A percentile compares a stretch with the other conserved stretches of the same genome.
Conservation (phyloP, 2,113 vertebrate genomes). For the Ochotona curzoniae region DNA sequence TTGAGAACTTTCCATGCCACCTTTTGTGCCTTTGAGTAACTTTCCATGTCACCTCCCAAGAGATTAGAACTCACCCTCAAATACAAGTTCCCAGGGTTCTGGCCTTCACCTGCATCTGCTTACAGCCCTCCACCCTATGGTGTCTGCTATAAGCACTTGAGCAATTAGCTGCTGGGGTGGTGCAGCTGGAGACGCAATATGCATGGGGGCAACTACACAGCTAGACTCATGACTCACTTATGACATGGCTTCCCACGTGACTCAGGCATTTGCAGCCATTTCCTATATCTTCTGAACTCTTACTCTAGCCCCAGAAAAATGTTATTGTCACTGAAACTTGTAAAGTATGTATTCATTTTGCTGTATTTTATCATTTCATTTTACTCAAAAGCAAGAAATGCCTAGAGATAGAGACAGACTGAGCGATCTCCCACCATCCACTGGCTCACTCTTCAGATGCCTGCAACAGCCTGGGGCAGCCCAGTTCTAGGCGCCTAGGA, state of each 20-base stretch:
- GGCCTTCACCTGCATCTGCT: neutral
- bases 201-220: neutral
- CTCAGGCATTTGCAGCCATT: neutral
- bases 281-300: constrained; percentile 15
- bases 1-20: neutral
- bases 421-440: too few relatives aligned
- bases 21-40: constrained; percentile 7
- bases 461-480: too few relatives aligned
- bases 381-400: too few relatives aligned
- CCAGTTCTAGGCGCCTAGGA: too few relatives aligned
- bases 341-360: too few relatives aligned
- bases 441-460: too few relatives aligned
- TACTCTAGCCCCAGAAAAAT: neutral
- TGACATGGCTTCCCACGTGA: neutral
- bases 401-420: too few relatives aligned
- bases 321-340: neutral
- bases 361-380: too few relatives aligned
- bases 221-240: constrained; percentile 5
- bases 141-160: neutral
- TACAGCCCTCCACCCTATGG: neutral
- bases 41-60: neutral
- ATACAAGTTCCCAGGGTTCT: neutral
- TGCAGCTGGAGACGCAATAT: neutral
- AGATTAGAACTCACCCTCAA: neutral
- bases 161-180: neutral